Evolutionary conservation across 2,113 vertebrate species (phyloP).

Genomic region (Oreochromis spilurus): DNA sequence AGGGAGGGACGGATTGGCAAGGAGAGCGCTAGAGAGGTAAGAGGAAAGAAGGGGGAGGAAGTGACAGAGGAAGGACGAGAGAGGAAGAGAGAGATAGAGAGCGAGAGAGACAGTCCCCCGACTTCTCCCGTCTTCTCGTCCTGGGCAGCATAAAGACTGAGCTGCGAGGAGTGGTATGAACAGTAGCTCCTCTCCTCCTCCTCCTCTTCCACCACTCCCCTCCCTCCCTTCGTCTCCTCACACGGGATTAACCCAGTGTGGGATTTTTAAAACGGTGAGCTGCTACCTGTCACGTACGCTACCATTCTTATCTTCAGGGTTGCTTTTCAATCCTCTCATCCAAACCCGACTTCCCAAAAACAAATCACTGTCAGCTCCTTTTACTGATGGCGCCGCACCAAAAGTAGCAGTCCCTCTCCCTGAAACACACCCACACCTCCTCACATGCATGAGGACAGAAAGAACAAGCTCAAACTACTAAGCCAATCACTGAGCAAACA

Average conservation of each 20-base stretch:
- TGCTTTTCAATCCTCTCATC: conserved; percentile 14
- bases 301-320: conserved; percentile 17
- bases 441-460: background rate
- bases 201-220: background rate
- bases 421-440: conserved; percentile 21
- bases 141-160: conserved; percentile 60
- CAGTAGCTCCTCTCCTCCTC: background rate
- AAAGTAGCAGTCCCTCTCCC: conserved; percentile 16
- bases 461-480: conserved; percentile 28
- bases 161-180: conserved; percentile 55
- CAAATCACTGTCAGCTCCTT: conserved; percentile 2
- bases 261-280: conserved; percentile 55
- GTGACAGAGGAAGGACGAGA: conserved; percentile 49
- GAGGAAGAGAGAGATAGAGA: background rate
- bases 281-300: conserved; percentile 65
- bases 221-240: background rate
- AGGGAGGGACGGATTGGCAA: conserved; percentile 25
- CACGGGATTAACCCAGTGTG: conserved; percentile 62
- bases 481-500: conserved; percentile 4
- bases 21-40: conserved; percentile 43
- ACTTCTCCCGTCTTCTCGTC: conserved; percentile 50
- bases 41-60: conserved; percentile 12
- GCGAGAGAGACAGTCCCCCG: conserved; percentile 37
- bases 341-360: background rate
- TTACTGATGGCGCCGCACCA: conserved; percentile 1